Conservation (phyloP, 2,113 vertebrate genomes). For the Ctenodactylus gundi region DNA sequence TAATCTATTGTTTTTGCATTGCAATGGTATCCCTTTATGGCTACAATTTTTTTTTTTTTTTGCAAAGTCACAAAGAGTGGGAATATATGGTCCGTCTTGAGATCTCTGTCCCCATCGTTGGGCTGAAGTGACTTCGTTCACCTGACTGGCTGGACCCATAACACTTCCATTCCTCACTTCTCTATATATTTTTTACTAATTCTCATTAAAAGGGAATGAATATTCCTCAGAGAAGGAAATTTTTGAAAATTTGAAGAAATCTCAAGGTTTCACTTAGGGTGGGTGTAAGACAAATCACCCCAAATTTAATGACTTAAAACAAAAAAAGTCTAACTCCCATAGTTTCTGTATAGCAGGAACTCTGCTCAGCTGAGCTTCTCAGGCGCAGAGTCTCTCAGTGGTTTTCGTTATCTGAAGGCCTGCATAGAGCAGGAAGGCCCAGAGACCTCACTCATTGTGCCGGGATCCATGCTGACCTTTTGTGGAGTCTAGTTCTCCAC, state of each 20-base stretch:
- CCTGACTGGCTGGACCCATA: not conserved
- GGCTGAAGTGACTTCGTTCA: not conserved
- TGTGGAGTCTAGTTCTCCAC: not conserved
- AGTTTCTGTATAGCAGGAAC: not conserved
- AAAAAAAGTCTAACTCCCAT: not conserved
- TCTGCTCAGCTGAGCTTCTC: not conserved
- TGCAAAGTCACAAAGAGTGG: not conserved
- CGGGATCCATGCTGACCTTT: not conserved
- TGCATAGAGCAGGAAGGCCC: not conserved
- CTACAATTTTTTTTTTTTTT: not conserved
- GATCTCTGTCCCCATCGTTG: too few species aligned
- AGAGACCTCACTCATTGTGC: too few species aligned
- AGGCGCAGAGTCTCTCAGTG: not conserved
- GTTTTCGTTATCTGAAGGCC: not conserved
- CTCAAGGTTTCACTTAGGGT: not conserved
- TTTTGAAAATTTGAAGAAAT: slow-evolving; percentile 25
- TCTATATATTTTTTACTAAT: not conserved
- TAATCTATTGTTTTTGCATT: not conserved
- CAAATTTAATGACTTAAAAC: not conserved
- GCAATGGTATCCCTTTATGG: not conserved
- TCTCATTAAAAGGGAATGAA: not conserved
- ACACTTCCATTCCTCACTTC: not conserved
- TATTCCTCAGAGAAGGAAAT: not conserved
- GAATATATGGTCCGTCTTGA: not conserved
- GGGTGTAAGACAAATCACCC: not conserved